Evolutionary conservation across 2,888 invertebrate species (phyloP), one percentile per base, ranked within the genome.

Genomic region (Drosophila kokeensis): DNA sequence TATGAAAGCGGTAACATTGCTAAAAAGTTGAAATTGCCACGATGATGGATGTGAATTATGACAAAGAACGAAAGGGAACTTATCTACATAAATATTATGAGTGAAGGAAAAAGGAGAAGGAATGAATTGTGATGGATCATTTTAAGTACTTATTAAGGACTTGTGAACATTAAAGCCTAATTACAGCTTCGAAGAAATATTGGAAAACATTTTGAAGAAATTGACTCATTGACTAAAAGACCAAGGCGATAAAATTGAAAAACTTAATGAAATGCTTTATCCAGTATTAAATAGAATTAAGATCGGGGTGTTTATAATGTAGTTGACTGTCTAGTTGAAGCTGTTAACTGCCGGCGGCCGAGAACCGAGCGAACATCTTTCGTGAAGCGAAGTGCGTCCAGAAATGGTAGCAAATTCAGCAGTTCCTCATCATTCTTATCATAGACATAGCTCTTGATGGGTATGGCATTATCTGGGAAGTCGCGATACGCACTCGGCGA

Each of bases 381-480:
- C 1, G 82, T 86, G 10, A 88, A 87, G 1, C 86, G 86, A 1
- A 87, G 66, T 7, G 88, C 86, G 36, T 87, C 86, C 1, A 87
- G 65, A n/a, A 87, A 87, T 2, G 86, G 86, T 2, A 87, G 55
- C 21, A 87, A 36, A n/a, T 79, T 86, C 0, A 86, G 36, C 2
- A 87, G 73, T 34, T 83, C 86, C n/a, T 42, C 29, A 38, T 87
- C 86, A 0, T 50, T 13, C 2, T 63, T 74, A 60, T 87, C 81
- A 13, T 79, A 88, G 34, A 81, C 53, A 30, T 55, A 87, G n/a
- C 72, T 62, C 48, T 86, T 86, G 7, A 87, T 88, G 21, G 81
- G 81, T 34, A 88, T 50, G 0, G 86, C 87, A 50, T 87, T 87
- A 3, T 76, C 29, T 0, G 77, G 86, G 38, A 77, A 83, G 24